A percentile compares a stretch with the other conserved stretches of the same genome.
Conservation (phyloP, 2,113 vertebrate genomes). For the Picathartes gymnocephalus region DNA sequence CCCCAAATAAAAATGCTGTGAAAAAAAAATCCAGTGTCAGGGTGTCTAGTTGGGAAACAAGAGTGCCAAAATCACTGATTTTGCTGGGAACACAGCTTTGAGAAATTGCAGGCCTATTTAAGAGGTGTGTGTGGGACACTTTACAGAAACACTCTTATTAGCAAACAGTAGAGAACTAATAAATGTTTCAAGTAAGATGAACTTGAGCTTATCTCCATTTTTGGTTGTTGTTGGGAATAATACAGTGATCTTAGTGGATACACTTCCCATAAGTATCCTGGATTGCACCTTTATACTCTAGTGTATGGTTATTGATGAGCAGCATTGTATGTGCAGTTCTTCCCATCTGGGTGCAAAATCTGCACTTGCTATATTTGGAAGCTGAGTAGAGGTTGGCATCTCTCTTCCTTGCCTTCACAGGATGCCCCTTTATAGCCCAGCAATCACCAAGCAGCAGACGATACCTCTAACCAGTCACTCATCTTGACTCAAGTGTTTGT, state of each 20-base stretch:
- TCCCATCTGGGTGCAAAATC: background rate
- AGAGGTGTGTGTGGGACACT: background rate
- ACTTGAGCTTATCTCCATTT: background rate
- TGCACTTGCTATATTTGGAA: constrained; percentile 36
- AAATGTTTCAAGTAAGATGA: background rate
- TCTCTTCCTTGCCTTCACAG: background rate
- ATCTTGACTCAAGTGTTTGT: constrained; percentile 29
- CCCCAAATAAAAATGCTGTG: background rate
- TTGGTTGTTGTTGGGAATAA: background rate
- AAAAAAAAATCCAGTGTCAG: background rate
- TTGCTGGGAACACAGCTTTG: background rate
- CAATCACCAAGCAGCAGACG: background rate
- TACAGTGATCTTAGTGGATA: background rate
- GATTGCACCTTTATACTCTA: background rate
- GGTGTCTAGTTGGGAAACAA: background rate
- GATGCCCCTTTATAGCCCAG: constrained; percentile 9
- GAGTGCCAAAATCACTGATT: background rate
- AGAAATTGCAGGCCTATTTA: background rate
- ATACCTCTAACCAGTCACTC: constrained; percentile 12
- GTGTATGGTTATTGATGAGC: background rate
- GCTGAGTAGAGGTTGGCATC: background rate
- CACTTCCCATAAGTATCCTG: background rate
- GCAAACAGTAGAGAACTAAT: background rate
- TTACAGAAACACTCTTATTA: background rate
- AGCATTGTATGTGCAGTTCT: background rate